phyloP scores from a whole-genome alignment of 1,140 invertebrate genomes.

The Ceratina australensis region DNA sequence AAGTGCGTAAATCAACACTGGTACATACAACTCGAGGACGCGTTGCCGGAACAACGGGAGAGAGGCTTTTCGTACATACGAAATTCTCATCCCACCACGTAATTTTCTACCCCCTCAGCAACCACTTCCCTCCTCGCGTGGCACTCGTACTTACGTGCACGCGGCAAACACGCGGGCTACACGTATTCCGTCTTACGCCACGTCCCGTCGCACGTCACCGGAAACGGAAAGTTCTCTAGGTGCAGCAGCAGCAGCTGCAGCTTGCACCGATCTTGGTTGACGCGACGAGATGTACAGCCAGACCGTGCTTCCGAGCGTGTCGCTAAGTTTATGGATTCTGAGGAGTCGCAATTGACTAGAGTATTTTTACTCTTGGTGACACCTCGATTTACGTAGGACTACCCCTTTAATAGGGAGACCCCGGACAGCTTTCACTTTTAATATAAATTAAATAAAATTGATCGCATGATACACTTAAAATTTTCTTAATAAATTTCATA shows the following conservation, averaged over 20 bases:
- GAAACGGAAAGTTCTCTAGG: conserved; percentile 21
- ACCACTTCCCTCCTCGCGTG: too few relatives aligned
- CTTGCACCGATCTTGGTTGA: conserved; percentile 24
- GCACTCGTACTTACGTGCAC: not conserved
- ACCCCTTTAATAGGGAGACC: too few relatives aligned
- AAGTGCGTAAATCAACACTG: conserved; percentile 38
- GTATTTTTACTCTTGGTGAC: conserved; percentile 44
- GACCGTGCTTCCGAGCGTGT: not conserved
- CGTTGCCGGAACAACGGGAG: conserved; percentile 3
- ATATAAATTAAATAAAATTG: too few relatives aligned
- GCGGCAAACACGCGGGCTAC: too few relatives aligned
- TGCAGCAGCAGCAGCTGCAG: conserved; percentile 2
- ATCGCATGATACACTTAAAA: too few relatives aligned
- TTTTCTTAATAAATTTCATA: too few relatives aligned
- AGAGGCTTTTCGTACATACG: not conserved
- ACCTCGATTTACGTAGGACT: too few relatives aligned
- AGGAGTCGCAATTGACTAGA: conserved; percentile 16
- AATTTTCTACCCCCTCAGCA: conserved; percentile 12
- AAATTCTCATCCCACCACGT: not conserved
- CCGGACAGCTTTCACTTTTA: too few relatives aligned
- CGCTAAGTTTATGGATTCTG: conserved; percentile 14
- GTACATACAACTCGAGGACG: conserved; percentile 17
- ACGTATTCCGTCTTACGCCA: not conserved
- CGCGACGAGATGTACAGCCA: conserved; percentile 3
- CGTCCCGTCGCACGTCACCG: conserved; percentile 10